phyloP scores from a whole-genome alignment of 2,113 vertebrate species.

The Cryptomyrus ogoouensis region DNA sequence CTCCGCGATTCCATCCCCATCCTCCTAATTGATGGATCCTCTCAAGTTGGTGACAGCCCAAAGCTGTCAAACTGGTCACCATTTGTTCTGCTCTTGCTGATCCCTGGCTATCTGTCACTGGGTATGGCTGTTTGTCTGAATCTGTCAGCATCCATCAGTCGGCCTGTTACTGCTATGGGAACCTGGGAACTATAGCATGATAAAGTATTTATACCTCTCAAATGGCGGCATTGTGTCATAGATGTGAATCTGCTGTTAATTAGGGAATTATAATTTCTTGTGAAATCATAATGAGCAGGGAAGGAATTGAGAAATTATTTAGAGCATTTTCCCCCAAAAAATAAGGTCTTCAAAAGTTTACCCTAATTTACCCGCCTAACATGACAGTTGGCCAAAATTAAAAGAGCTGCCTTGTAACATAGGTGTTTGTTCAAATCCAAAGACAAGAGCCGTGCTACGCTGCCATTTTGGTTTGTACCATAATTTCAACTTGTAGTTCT shows the following conservation, averaged over 20 bases:
- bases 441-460: neutral
- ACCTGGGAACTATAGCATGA: slow-evolving; percentile 30
- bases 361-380: neutral
- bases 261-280: neutral
- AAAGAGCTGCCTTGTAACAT: neutral
- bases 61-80: slow-evolving; percentile 23
- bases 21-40: slow-evolving; percentile 24
- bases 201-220: slow-evolving; percentile 26
- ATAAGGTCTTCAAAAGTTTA: neutral
- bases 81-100: slow-evolving; percentile 37
- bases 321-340: neutral
- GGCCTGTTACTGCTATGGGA: slow-evolving; percentile 12
- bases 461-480: neutral
- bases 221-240: slow-evolving; percentile 17
- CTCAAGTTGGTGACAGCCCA: neutral
- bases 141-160: slow-evolving; percentile 40
- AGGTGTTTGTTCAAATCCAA: neutral
- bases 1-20: neutral
- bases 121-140: slow-evolving; percentile 36
- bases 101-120: slow-evolving; percentile 33
- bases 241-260: slow-evolving; percentile 23
- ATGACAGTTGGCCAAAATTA: neutral
- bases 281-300: neutral
- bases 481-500: neutral
- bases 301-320: neutral